Conservation (phyloP, 2,888 invertebrate species). For the Hoplodrina ambigua region DNA sequence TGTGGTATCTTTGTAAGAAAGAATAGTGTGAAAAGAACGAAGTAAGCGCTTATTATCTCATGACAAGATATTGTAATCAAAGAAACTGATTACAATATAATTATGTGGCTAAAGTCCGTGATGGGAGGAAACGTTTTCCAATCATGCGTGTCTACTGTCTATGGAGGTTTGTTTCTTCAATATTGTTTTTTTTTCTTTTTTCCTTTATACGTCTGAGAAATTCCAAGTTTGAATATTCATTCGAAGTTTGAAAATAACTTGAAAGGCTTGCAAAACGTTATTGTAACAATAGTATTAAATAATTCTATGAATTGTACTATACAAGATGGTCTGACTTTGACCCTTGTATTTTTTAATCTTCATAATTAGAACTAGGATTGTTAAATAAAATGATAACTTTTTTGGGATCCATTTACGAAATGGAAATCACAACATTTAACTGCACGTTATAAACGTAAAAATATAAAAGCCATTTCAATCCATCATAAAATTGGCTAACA, state of each 20-base stretch:
- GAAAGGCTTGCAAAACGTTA: neutral
- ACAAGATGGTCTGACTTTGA: no score
- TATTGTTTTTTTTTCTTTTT: neutral
- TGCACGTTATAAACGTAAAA: slow-evolving; percentile 20
- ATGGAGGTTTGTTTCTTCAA: slow-evolving; percentile 3
- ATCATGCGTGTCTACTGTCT: slow-evolving; percentile 42
- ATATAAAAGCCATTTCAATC: slow-evolving; percentile 26
- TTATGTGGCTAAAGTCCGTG: slow-evolving; percentile 45
- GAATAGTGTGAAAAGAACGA: slow-evolving; percentile 5
- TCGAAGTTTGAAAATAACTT: neutral
- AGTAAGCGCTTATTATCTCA: slow-evolving; percentile 29
- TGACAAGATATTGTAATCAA: slow-evolving; percentile 28
- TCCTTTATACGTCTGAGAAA: neutral
- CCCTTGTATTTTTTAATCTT: no score
- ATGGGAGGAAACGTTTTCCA: slow-evolving; percentile 38
- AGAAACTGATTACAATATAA: slow-evolving; percentile 52
- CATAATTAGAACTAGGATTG: neutral
- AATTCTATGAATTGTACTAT: no score
- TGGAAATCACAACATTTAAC: slow-evolving; percentile 16
- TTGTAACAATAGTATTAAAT: no score
- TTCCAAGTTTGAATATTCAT: slow-evolving; percentile 13
- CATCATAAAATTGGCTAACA: slow-evolving; percentile 12
- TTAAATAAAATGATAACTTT: neutral
- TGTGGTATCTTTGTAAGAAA: neutral
- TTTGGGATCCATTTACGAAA: slow-evolving; percentile 1